Evolutionary conservation across 2,113 vertebrate genomes (phyloP), one percentile per base, ranked within the genome.

Genomic region (Phyllopteryx taeniolatus): DNA sequence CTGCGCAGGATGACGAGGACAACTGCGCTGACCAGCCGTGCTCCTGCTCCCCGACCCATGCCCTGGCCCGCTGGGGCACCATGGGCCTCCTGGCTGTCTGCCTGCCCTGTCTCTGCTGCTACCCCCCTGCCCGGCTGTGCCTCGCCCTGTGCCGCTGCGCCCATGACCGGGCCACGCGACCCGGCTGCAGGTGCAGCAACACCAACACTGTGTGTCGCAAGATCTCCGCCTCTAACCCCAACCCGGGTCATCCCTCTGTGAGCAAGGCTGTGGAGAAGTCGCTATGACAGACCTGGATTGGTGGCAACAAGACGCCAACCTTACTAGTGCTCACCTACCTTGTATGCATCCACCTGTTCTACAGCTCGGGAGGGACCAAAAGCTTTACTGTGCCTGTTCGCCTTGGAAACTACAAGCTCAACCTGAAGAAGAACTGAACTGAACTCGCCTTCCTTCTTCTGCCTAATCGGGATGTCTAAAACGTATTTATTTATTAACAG

Each of bases 41-140:
- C 90, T 96, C 97, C 83, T 98, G 96, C 5, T 87, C 92, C 63
- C 91, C 93, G 0, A 93, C 93, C 72, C 90, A 90, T 0, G 94
- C 94, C 81, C 97, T 95, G 82, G 89, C 95, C 83, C 96, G 98
- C 72, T 99, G 96, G 96, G 91, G 94, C 67, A 88, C 94, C 83
- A 97, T 99, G 95, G 94, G 94, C 62, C 81, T 95, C 74, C 91
- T 98, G 85, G 93, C 96, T 0, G 89, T 97, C 73, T 93, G 95
- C 89, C 91, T 99, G 91, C 98, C 98, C 89, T 99, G 98, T 94
- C 94, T 99, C 82, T 98, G 97, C 95, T 99, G 96, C 95, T 99
- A 99, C 91, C 95, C 96, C 73, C 96, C 95, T 31, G 95, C 95
- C 81, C 91, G 94, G 91, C 95, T 95, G 82, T 97, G 96, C 94